Base-by-base conservation (phyloP, 2,888 invertebrate species). In the Plagodis dolabraria region DNA sequence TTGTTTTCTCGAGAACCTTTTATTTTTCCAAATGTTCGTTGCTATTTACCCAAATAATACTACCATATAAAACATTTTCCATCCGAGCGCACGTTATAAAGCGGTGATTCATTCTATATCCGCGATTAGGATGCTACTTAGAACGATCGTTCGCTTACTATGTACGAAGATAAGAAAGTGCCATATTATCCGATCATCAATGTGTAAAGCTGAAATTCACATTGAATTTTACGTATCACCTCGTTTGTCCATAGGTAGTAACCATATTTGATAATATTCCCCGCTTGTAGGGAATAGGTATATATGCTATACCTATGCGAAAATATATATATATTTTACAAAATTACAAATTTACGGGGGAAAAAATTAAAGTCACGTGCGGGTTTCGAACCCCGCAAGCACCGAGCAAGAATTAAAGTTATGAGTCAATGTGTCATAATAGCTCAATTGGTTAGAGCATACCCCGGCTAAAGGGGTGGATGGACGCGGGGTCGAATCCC, bases 271-370 rank as follows among this genome's bases (percentile, higher is more conserved):
- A 64, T 61, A 57, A 65, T 63, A 63, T 68, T 64, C 64, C 38
- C 56, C 40, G 47, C 65, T 64, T 66, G 68, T 58, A 60, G 64
- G 66, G 61, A 66, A 66, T 68, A n/a, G n/a, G n/a, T n/a, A n/a
- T n/a, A n/a, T n/a, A n/a, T n/a, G n/a, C n/a, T n/a, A n/a, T n/a
- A n/a, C n/a, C n/a, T n/a, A n/a, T n/a, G n/a, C n/a, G n/a, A n/a
- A n/a, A n/a, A n/a, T n/a, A n/a, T n/a, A n/a, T n/a, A n/a, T n/a
- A n/a, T n/a, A n/a, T n/a, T n/a, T n/a, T n/a, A n/a, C n/a, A n/a
- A n/a, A n/a, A n/a, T n/a, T n/a, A n/a, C n/a, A n/a, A n/a, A n/a
- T n/a, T n/a, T n/a, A n/a, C n/a, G n/a, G n/a, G n/a, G n/a, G n/a
- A n/a, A n/a, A n/a, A n/a, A n/a, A n/a, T n/a, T n/a, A n/a, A n/a